phyloP scores from a whole-genome alignment of 2,113 vertebrate species.

The Dicerorhinus sumatrensis region DNA sequence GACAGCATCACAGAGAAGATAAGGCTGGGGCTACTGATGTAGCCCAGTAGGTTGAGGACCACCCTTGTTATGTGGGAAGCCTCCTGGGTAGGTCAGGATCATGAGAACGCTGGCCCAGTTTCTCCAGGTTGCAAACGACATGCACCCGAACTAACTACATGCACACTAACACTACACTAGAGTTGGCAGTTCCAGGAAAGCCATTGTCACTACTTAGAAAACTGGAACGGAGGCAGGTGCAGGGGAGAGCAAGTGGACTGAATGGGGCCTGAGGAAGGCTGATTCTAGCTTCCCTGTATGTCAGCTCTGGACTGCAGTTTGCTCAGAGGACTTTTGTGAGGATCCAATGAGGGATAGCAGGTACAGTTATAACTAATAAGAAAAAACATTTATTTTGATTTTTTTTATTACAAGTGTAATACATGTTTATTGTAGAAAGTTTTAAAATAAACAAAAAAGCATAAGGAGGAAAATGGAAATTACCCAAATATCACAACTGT shows the following conservation, averaged over 20 bases:
- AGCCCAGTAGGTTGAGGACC: not conserved
- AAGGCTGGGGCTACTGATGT: not conserved
- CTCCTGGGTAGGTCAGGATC: not conserved
- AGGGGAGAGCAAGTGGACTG: not conserved
- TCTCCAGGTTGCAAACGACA: conserved; percentile 4
- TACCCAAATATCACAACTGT: not conserved
- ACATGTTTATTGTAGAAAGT: not conserved
- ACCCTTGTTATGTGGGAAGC: not conserved
- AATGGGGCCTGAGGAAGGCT: not conserved
- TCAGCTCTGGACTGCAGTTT: not conserved
- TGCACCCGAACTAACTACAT: not conserved
- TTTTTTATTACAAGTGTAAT: not conserved
- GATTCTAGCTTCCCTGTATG: not conserved
- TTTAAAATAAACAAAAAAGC: conserved; percentile 29
- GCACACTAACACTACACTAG: not conserved
- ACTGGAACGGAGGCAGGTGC: not conserved
- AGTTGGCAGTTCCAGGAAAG: not conserved
- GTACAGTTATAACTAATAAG: not conserved
- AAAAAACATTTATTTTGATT: not conserved
- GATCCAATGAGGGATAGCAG: not conserved
- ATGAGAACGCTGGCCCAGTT: not conserved
- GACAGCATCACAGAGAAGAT: not conserved
- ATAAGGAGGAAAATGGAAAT: conserved; percentile 29
- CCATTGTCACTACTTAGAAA: not conserved
- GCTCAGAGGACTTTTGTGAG: not conserved